Conservation (phyloP, 2,113 vertebrate genomes). For the Ondatra zibethicus region DNA sequence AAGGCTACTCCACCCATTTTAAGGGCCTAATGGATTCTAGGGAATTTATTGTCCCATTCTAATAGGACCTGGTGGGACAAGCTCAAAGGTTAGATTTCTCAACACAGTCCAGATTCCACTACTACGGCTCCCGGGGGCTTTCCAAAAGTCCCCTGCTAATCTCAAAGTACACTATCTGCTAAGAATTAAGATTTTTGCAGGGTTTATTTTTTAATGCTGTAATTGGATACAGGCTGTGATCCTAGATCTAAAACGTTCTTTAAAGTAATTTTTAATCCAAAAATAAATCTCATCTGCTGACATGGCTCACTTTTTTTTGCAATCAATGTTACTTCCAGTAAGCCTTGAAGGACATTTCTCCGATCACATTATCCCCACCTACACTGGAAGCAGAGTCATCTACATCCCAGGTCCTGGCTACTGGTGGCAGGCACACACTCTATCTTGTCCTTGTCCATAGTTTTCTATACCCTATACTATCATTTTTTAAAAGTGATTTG, state of each 20-base stretch:
- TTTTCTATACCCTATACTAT: not conserved
- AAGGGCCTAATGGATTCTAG: conserved; percentile 4
- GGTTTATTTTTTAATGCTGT: not conserved
- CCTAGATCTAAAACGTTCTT: conserved; percentile 7
- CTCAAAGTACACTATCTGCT: not conserved
- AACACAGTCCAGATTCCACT: conserved; percentile 8
- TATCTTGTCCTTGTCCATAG: not conserved
- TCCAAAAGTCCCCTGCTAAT: not conserved
- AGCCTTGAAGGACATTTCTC: not conserved
- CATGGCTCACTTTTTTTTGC: not conserved
- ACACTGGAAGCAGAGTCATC: not conserved
- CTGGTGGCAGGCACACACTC: not conserved
- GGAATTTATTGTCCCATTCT: conserved; percentile 57
- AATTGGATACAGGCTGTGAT: not conserved
- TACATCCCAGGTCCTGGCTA: not conserved
- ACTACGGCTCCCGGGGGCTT: not conserved
- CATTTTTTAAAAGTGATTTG: conserved; percentile 16
- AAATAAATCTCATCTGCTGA: conserved; percentile 53
- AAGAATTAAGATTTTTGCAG: not conserved
- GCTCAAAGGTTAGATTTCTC: conserved; percentile 49
- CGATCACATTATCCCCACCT: not conserved
- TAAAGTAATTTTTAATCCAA: conserved; percentile 5
- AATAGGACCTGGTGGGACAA: not conserved
- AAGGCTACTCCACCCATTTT: not conserved
- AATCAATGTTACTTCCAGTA: not conserved